Evolutionary conservation across 1,140 invertebrate species (phyloP).

Genomic region (Papilio machaon): DNA sequence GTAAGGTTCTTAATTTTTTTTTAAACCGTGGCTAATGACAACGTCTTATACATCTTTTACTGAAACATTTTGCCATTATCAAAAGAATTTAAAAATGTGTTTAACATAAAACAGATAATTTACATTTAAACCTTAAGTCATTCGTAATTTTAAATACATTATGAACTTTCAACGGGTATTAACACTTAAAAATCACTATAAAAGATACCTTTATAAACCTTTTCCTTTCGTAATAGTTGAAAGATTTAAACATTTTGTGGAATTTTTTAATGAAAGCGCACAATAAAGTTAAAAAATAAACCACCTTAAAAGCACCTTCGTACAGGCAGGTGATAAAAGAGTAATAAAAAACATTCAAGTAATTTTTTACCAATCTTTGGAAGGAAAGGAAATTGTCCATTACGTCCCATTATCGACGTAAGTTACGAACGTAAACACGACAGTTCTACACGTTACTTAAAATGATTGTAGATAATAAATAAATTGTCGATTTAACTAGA

Average conservation of each 20-base stretch:
- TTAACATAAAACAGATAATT: background rate
- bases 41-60: too few species aligned
- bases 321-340: conserved; percentile 24
- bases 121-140: background rate
- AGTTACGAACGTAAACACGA: background rate
- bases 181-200: background rate
- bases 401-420: conserved; percentile 2
- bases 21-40: too few species aligned
- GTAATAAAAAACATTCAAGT: conserved; percentile 23
- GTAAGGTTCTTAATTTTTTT: too few species aligned
- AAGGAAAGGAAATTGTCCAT: conserved; percentile 4
- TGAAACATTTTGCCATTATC: too few species aligned
- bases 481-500: background rate
- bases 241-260: background rate
- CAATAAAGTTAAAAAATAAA: conserved; percentile 18
- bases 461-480: background rate
- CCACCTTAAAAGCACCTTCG: conserved; percentile 2
- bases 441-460: background rate
- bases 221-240: conserved; percentile 5
- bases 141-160: background rate
- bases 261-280: conserved; percentile 4
- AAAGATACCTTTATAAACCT: background rate
- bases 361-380: conserved; percentile 8
- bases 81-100: background rate
- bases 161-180: background rate